Base-by-base conservation (phyloP, 2,888 invertebrate genomes). In the Pocota personata region DNA sequence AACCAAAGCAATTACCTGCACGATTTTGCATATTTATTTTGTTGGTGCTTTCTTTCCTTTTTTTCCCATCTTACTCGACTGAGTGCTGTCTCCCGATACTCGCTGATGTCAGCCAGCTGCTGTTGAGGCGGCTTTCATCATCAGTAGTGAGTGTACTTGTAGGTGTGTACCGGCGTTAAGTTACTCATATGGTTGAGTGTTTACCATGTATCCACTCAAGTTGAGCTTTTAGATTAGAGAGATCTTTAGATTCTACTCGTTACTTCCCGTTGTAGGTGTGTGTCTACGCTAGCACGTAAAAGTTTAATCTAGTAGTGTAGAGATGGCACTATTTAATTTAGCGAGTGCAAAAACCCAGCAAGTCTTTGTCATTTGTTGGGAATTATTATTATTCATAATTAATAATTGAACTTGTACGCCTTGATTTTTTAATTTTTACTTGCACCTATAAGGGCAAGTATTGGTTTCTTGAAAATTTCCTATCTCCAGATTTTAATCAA, bases 1-100 rank as follows among this genome's bases (percentile, higher is more conserved):
- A 76, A 12, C 55, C 52, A 21, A 57, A 55, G 76, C 82, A 82
- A 86, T 86, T 86, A 86, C 60, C 80, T 80, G 86, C 82, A 86
- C 86, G 86, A 82, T 67, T 72, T 72, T 75, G 84, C 64, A 80
- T 57, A 57, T 73, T 37, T 60, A 48, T 46, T 62, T 52, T 67
- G 24, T 40, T 76, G 64, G 16, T 57, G 30, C 35, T 10, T 73
- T 66, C 10, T 19, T 43, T 40, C 32, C 12, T 35, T 19, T 32
- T 52, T 62, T 69, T 43, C 19, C n/a, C 32, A 52, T 50, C 50
- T 67, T 50, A 40, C 50, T 50, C 24, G 14, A 57, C 14, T 46
- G 46, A 60, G 71, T 80, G 79, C 60, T 64, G 64, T 64, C 37
- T 57, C 55, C 35, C 14, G 58, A 37, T 43, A 21, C 8, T 67